Conservation (phyloP, 2,888 invertebrate genomes). For the Buathra laborator region DNA sequence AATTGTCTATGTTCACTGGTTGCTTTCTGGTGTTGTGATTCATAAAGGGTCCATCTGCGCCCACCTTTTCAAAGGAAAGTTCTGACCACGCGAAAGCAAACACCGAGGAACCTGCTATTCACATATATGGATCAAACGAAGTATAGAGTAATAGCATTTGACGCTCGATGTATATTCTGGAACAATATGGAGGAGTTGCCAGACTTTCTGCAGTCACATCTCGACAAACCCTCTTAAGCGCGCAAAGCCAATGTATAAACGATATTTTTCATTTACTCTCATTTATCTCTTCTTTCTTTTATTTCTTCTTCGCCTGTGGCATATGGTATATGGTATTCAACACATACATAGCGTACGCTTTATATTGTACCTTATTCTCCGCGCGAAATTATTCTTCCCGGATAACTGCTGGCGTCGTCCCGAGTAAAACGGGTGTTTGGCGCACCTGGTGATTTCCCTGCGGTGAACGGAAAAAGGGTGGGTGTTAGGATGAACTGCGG, state of each 20-base stretch:
- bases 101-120: conserved; percentile 62
- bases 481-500: conserved; percentile 52
- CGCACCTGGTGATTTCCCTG: conserved; percentile 67
- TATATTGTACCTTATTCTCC: conserved; percentile 20
- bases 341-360: neutral
- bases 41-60: neutral
- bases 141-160: neutral
- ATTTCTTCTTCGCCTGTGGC: neutral
- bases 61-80: conserved; percentile 51
- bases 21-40: conserved; percentile 21
- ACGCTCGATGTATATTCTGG: neutral
- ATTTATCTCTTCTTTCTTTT: conserved; percentile 2
- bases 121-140: conserved; percentile 60
- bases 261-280: neutral
- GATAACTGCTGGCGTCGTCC: conserved; percentile 43
- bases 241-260: conserved; percentile 3
- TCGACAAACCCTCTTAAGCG: neutral
- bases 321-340: neutral
- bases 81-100: conserved; percentile 43
- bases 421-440: conserved; percentile 54
- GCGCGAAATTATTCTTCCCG: conserved; percentile 56
- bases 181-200: conserved; percentile 28
- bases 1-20: conserved; percentile 62
- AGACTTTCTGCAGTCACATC: neutral
- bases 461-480: conserved; percentile 57